Evolutionary conservation across 1,140 invertebrate species (phyloP).

Genomic region (Scaptomyza montana): DNA sequence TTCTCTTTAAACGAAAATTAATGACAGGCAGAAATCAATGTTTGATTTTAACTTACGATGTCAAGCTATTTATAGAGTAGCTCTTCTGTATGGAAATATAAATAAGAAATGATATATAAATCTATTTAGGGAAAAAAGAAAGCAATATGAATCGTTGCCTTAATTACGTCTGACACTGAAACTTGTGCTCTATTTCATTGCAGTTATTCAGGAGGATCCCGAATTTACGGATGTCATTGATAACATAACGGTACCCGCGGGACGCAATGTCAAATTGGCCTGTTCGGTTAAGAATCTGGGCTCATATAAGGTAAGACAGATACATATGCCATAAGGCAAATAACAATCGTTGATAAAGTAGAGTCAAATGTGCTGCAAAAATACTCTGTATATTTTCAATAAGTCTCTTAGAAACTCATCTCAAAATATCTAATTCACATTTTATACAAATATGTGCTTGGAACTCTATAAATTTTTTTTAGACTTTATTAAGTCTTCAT

Average conservation of each 20-base stretch:
- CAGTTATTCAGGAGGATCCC: conserved; percentile 87
- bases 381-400: conserved; percentile 5
- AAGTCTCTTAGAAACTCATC: too few relatives aligned
- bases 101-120: conserved; percentile 3
- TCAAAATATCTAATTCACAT: too few relatives aligned
- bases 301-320: conserved; percentile 89
- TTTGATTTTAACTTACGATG: background rate
- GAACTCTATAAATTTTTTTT: too few relatives aligned
- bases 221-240: conserved; percentile 89
- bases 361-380: background rate
- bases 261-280: conserved; percentile 93
- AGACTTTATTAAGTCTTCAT: too few relatives aligned
- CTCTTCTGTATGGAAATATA: background rate
- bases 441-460: too few relatives aligned
- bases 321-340: background rate
- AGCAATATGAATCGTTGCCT: conserved; percentile 16
- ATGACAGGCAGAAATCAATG: background rate
- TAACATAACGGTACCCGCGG: conserved; percentile 90
- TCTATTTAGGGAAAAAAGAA: background rate
- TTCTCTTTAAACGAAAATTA: conserved; percentile 1
- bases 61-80: conserved; percentile 39
- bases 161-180: conserved; percentile 24
- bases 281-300: conserved; percentile 96
- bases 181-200: conserved; percentile 65
- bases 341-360: conserved; percentile 8